Base-by-base conservation (phyloP, 2,113 vertebrate genomes). In the Chionodraco myersi region DNA sequence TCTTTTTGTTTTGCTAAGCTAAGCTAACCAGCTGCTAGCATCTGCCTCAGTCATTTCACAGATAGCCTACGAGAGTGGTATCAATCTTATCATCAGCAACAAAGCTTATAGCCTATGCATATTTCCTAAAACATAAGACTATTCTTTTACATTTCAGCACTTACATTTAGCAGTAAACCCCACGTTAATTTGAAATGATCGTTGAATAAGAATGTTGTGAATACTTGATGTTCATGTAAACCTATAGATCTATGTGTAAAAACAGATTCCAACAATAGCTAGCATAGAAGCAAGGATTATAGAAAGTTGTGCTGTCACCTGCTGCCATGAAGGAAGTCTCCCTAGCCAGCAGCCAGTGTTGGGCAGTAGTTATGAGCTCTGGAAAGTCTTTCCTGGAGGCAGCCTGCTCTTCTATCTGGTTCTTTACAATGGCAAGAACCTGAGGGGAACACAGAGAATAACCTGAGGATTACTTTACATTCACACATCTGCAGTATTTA, bases 371-470 rank as follows among this genome's bases (percentile, higher is more conserved):
- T 51, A 99, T 96, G 85, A 97, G 93, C 67, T 94, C 93, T 0
- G 96, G 91, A 61, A 98, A 98, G 88, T 98, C 96, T 86, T 95
- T 96, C 89, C 95, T 96, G 64, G 88, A 36, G 0, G 94, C 94
- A 44, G 96, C 95, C 89, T 96, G 94, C 83, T 96, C 93, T 54
- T 99, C 98, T 7, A 99, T 98, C 94, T 98, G 97, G 90, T 96
- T 96, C 93, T 98, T 99, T 87, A 99, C 94, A 57, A 95, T 97
- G 56, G 97, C 97, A 13, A 99, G 95, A 60, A 99, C 97, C 98
- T 99, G 91, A 10, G 54, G 26, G 15, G 1, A 34, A 60, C 34
- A 60, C 0, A 65, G 4, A 48, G 30, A 60, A 60, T 1, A 30
- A 64, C 10, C 14, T 2, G 2, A 67, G 8, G 2, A 59, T 26